These are phyloP conservation scores for Sebastes diaconus DNA, from an alignment of 2,797 vertebrate genomes.

Conservation along the genomic window DNA sequence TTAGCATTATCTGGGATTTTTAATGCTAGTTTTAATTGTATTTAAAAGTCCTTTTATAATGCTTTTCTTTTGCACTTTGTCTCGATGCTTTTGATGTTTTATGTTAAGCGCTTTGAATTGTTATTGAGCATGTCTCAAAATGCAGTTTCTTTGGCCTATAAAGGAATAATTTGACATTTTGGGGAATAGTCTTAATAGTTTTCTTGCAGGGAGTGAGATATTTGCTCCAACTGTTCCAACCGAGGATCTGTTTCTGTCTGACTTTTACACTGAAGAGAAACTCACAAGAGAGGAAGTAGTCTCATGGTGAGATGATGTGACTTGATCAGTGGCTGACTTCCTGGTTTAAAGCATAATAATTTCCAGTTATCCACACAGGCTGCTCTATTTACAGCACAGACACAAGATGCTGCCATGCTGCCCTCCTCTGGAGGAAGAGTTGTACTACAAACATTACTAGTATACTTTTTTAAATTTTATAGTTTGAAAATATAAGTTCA, in stretches of 20 bases:
- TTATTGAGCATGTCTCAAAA: neutral
- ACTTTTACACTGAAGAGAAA: conserved; percentile 3
- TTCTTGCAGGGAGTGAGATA: neutral
- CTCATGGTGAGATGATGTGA: fast-evolving
- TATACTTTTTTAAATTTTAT: too few species aligned
- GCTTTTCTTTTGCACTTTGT: too few species aligned
- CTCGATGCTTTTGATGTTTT: too few species aligned
- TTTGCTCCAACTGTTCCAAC: neutral
- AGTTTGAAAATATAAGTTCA: too few species aligned
- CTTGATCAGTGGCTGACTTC: neutral
- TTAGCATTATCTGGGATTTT: too few species aligned
- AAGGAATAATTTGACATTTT: neutral
- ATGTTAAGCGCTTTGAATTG: too few species aligned
- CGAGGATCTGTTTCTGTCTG: neutral
- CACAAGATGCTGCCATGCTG: neutral
- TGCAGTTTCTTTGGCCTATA: neutral
- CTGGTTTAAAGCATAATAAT: neutral
- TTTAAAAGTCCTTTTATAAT: too few species aligned
- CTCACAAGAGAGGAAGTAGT: neutral
- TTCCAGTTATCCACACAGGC: neutral
- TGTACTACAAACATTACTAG: too few species aligned
- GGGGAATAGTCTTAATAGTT: neutral
- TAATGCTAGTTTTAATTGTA: too few species aligned
- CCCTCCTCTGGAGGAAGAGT: neutral
- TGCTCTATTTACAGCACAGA: neutral